These are phyloP conservation scores for Norana najaformis DNA, from an alignment of 2,888 invertebrate genomes.

Conservation along the genomic window DNA sequence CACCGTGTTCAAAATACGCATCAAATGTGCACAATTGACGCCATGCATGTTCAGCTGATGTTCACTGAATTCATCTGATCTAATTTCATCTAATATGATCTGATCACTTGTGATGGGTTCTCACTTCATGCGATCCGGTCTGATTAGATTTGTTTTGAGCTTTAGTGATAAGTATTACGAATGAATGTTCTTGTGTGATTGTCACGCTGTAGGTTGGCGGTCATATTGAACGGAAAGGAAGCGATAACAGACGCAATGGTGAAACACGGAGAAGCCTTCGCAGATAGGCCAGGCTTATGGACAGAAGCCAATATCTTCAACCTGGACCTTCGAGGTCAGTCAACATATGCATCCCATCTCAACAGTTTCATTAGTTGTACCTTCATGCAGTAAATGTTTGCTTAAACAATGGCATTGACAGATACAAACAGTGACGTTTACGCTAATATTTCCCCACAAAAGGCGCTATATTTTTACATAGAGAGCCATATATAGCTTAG, in stretches of 20 bases:
- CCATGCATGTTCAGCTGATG: too few relatives aligned
- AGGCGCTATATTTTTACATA: too few relatives aligned
- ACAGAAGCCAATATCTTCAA: constrained; percentile 19
- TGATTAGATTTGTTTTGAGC: background rate
- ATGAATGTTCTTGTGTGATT: background rate
- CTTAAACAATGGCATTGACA: too few relatives aligned
- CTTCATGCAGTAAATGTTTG: too few relatives aligned
- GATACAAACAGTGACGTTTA: too few relatives aligned
- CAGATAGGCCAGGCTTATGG: constrained; percentile 21
- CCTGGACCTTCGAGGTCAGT: background rate
- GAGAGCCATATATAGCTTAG: too few relatives aligned
- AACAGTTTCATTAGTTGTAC: background rate
- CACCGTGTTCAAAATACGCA: too few relatives aligned
- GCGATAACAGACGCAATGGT: constrained; percentile 16
- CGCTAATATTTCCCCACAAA: too few relatives aligned
- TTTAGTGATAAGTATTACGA: background rate
- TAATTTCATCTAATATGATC: too few relatives aligned
- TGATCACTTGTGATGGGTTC: background rate
- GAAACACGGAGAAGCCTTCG: constrained; percentile 15
- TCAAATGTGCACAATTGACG: too few relatives aligned
- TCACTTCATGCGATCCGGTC: background rate
- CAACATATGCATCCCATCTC: background rate
- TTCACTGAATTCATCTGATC: too few relatives aligned
- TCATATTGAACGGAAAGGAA: constrained; percentile 27
- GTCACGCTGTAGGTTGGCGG: background rate